These are phyloP conservation scores for Illadopsis cleaveri DNA, from an alignment of 2,113 vertebrate species.

Conservation along the genomic window DNA sequence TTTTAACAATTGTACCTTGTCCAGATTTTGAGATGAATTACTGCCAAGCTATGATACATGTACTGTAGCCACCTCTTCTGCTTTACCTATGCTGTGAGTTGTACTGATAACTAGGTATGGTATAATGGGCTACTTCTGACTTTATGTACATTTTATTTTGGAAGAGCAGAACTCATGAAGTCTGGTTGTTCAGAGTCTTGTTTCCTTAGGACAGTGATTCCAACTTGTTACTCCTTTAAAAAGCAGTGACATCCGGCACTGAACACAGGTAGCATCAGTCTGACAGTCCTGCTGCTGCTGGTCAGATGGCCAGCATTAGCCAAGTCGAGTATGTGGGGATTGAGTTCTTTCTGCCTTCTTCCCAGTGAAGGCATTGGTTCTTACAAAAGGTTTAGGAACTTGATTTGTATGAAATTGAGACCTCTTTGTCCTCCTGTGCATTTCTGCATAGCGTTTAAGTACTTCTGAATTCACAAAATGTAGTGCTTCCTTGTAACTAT, in stretches of 20 bases:
- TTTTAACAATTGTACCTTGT: neutral
- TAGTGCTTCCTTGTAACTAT: conserved; percentile 37
- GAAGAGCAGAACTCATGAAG: neutral
- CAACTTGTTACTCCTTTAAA: neutral
- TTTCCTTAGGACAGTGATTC: neutral
- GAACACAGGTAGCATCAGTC: neutral
- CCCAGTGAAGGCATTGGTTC: neutral
- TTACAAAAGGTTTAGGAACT: neutral
- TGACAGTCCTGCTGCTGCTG: neutral
- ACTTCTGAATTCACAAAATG: conserved; percentile 38
- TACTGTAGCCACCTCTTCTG: neutral
- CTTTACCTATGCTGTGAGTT: neutral
- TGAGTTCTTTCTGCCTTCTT: neutral
- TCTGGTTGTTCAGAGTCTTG: neutral
- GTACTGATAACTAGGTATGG: neutral
- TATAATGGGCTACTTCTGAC: neutral
- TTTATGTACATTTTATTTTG: neutral
- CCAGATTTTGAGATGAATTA: neutral
- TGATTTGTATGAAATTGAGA: neutral
- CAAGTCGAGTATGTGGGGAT: rapidly evolving
- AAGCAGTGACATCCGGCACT: neutral
- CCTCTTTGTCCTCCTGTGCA: neutral
- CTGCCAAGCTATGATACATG: neutral
- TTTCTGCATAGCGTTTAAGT: neutral
- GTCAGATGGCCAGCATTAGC: neutral